A percentile compares a stretch with the other conserved stretches of the same genome.
phyloP scores from a whole-genome alignment of 2,797 vertebrate species.

The Manis pentadactyla region DNA sequence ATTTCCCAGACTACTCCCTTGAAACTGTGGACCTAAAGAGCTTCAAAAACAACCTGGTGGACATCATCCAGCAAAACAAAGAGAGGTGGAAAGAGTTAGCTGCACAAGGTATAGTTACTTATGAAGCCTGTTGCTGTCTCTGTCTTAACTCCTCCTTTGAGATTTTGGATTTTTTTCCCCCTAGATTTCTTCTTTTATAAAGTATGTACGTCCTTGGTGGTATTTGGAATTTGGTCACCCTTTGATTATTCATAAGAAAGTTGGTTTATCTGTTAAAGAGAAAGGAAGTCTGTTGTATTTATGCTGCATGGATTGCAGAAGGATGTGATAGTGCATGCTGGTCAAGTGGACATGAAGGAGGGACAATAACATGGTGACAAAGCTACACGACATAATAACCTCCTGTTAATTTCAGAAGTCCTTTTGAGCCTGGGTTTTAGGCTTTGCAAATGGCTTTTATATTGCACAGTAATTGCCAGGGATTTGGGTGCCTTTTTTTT shows the following conservation, averaged over 20 bases:
- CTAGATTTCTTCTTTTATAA: neutral
- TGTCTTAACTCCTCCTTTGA: neutral
- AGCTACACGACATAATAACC: neutral
- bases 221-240: neutral
- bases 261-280: neutral
- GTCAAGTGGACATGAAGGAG: neutral
- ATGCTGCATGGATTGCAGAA: neutral
- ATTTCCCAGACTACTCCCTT: constrained; percentile 92
- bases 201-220: neutral
- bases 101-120: constrained; percentile 89
- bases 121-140: rapidly evolving
- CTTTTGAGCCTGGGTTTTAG: neutral
- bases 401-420: neutral
- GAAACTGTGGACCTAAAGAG: constrained; percentile 91
- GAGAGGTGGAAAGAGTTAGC: constrained; percentile 98
- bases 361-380: neutral
- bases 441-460: neutral
- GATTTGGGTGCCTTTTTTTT: neutral
- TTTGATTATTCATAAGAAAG: neutral
- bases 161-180: neutral
- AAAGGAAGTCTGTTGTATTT: neutral
- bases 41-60: constrained; percentile 92
- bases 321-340: neutral
- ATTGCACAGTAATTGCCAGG: neutral
- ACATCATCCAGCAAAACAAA: constrained; percentile 96